Conservation (phyloP, 92 coral and sea anemone species). For the Isaurus tuberculatus region DNA sequence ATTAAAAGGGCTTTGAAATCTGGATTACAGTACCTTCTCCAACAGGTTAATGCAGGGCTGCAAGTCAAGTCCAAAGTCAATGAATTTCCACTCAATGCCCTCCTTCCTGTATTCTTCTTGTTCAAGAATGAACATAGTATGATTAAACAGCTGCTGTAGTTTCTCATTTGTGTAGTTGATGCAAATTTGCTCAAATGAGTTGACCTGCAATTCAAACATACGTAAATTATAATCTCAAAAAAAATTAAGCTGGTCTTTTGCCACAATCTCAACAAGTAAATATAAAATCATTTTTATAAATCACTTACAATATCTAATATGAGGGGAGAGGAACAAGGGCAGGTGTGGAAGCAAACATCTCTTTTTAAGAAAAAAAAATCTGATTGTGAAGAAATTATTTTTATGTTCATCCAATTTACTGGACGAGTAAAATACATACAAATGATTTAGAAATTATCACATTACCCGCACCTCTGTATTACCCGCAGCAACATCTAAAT, state of each 20-base stretch:
- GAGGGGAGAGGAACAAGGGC: too few species aligned
- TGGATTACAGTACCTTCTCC: constrained; percentile 66
- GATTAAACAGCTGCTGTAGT: constrained; percentile 96
- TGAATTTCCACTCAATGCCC: constrained; percentile 99
- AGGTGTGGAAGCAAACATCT: too few species aligned
- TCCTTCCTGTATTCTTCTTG: constrained; percentile 99
- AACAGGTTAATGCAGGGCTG: constrained; percentile 97
- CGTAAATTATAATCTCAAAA: too few species aligned
- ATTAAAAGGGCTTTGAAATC: background rate
- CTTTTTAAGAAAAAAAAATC: too few species aligned
- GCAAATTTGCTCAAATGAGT: constrained; percentile 98
- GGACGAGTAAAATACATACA: too few species aligned
- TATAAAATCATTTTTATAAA: background rate
- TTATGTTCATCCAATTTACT: too few species aligned
- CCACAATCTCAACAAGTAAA: background rate
- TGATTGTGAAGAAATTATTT: too few species aligned
- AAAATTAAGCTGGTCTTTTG: background rate
- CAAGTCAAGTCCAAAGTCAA: constrained; percentile 99
- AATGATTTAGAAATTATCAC: too few species aligned
- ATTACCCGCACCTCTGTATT: too few species aligned
- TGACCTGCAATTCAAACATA: constrained; percentile 73
- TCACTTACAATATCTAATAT: too few species aligned
- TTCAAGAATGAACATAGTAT: constrained; percentile 98
- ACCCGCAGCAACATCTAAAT: too few species aligned
- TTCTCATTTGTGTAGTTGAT: constrained; percentile 99